Base-by-base conservation (phyloP, 1,140 invertebrate species). In the Araneus ventricosus region DNA sequence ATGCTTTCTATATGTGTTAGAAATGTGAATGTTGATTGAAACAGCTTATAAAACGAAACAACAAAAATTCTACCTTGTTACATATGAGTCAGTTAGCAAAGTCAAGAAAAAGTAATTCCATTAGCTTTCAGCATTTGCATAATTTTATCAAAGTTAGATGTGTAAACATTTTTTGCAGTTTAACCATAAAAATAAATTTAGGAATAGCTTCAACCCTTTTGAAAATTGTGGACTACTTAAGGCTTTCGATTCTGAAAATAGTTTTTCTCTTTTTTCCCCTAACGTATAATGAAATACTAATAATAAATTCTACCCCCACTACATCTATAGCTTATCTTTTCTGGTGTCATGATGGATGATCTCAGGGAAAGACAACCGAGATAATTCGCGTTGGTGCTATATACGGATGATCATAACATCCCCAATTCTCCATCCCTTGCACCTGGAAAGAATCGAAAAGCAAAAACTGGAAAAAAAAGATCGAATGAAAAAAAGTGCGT, bases 331-430 rank as follows among this genome's bases (percentile, higher is more conserved):
- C 22, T 82, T 41, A 41, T 52, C 80, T 45, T 52, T 52, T 82
- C 39, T 30, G 4, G 39, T 30, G 39, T 24, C 24, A 45, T 89
- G 88, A 89, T 79, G 88, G 88, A 89, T 89, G 88, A 30, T 79
- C 14, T 20, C 4, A 27, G 88, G n/a, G 39, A 89, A 79, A 79
- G 88, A 89, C 88, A 89, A 79, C 88, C 88, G 67, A 89, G 67
- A 89, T 79, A 89, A 88, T 79, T 57, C 67, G 67, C 34, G 39
- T 39, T n/a, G 61, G n/a, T 67, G 59, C 30, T 39, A 67, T 52
- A 57, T 34, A 52, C 39, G 63, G 39, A 88, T 30, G 41, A 67
- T 88, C 59, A 86, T 52, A 89, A 45, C 88, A 75, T 79, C 27
- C 61, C 88, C 41, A 8, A 57, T 61, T 59, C 52, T 86, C 84